Evolutionary conservation across 2,113 vertebrate species (phyloP), one percentile per base, ranked within the genome.

Genomic region (Actenoides lindsayi): DNA sequence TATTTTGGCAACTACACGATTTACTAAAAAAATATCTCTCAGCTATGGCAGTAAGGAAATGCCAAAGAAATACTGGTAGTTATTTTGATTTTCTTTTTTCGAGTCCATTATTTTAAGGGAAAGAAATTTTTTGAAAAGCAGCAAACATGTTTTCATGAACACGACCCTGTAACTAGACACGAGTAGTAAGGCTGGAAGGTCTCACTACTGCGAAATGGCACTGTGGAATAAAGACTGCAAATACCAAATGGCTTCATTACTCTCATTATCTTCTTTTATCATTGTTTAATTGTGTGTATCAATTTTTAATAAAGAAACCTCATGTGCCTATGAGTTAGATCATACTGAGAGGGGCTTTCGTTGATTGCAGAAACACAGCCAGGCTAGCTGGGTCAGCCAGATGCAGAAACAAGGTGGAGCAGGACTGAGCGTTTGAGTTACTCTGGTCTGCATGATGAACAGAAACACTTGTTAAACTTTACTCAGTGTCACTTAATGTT

Each of bases 291-390:
- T 86, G 76, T 30, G 64, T 69, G 74, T n/a, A 84, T 90, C 71
- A 82, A 83, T 90, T 94, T 93, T 94, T 96, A 94, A 94, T 95
- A 85, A 87, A 85, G 89, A 91, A 81, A 85, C 33, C 50, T 68
- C 16, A 28, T 77, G 35, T 82, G 69, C 53, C 63, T 71, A 12
- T 92, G 78, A 87, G 76, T 88, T 84, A 85, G 75, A 31, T 76
- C 64, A n/a, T 59, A 51, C 42, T 67, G 80, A 75, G 80, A 83
- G 82, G 23, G 67, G 9, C 54, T 85, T 68, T 41, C 75, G 86
- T 5, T 75, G 83, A 71, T 1, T 93, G 57, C 80, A 93, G 57
- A 90, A 92, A 9, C 64, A n/a, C 5, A 67, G 70, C 57, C 86
- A 70, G 54, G 53, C 41, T 17, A 41, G 78, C 74, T 90, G 54